Base-by-base conservation (phyloP, 2,888 invertebrate genomes). In the Lochmaea capreae region DNA sequence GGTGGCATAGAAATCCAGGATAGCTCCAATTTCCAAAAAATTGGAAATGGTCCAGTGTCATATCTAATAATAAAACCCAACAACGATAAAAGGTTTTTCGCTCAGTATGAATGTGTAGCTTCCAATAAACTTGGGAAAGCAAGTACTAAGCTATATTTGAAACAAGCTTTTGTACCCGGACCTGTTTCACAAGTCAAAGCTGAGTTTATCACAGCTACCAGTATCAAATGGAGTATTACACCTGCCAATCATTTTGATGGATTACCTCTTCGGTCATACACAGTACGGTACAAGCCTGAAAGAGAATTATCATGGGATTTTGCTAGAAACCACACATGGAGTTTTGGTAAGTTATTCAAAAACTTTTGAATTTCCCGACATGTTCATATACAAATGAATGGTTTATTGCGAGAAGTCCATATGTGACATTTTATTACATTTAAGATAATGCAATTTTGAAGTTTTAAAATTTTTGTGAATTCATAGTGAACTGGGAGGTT, bases 41-140 rank as follows among this genome's bases (percentile, higher is more conserved):
- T 79, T 18, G 84, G 83, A 10, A 90, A 90, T 12, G 94, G 94
- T 5, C 94, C 95, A 2, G 88, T 90, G 39, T 95, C 95, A 70
- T 91, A 91, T 77, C 89, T 96, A 1, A 90, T 91, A 61, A 91
- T 96, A 0, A 90, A 88, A 8, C 95, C 96, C 0, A 83, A 89
- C 0, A 85, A 90, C 0, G 92, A 94, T 76, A 87, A 87, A 12
- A 88, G 89, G 52, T 91, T 92, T 73, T 97, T 93, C 81, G 93
- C 93, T 0, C 88, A 89, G 26, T 97, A 96, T 87, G 94, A 92
- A 84, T 97, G 97, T 84, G 89, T 93, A 63, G 97, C 97, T 0
- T 91, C 90, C 2, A 97, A 97, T 83, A 88, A 89, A 22, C 90
- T 93, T 63, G 97, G 97, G 79, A 92, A 95, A 86, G 97, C 95